Percentiles rank a stretch among this genome's conserved stretches.
Evolutionary conservation across 2,888 invertebrate species (phyloP).

Genomic region (Lochmaea crataegi): DNA sequence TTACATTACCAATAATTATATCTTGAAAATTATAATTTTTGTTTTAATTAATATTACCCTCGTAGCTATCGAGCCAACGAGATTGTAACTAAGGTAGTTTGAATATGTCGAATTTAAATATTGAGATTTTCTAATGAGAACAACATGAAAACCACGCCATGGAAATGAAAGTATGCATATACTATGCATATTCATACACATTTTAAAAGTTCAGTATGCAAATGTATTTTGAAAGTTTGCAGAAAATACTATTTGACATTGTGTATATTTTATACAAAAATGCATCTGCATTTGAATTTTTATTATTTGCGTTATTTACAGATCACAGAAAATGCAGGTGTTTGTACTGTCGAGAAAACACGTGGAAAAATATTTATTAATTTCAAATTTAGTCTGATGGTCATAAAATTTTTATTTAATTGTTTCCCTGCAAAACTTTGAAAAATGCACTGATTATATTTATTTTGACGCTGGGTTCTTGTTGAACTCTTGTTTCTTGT

Average conservation of each 20-base stretch:
- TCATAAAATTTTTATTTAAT: not conserved
- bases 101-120: conserved; percentile 9
- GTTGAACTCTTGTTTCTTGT: too few species aligned
- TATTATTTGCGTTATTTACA: not conserved
- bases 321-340: too few species aligned
- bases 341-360: too few species aligned
- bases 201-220: not conserved
- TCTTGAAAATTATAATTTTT: not conserved
- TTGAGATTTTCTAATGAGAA: conserved; percentile 14
- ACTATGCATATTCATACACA: not conserved
- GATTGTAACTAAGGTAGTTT: not conserved
- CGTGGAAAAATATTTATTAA: not conserved
- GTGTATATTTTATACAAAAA: not conserved
- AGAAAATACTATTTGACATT: conserved; percentile 2
- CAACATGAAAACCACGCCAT: conserved; percentile 10
- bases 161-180: conserved; percentile 7
- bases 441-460: too few species aligned
- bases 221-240: conserved; percentile 2
- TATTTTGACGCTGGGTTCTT: too few species aligned
- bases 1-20: too few species aligned
- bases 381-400: not conserved
- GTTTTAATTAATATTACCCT: not conserved
- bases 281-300: conserved; percentile 5
- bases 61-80: not conserved
- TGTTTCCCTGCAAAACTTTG: not conserved